These are phyloP conservation scores for Columba livia DNA, from an alignment of 2,113 vertebrate genomes.

Conservation along the genomic window DNA sequence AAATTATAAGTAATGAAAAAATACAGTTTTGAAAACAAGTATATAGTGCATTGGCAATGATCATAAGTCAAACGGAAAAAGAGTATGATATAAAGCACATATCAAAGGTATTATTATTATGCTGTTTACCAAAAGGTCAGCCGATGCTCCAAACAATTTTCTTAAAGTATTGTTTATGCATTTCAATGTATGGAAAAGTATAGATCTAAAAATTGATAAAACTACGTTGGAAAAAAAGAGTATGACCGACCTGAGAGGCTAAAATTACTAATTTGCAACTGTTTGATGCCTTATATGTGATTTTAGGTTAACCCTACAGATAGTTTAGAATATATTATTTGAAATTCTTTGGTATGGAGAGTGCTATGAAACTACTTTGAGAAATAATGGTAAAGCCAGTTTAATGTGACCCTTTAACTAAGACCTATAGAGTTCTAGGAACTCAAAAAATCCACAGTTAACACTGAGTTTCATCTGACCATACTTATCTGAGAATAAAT, in stretches of 20 bases:
- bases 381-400: conserved; percentile 8
- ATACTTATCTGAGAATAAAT: not conserved
- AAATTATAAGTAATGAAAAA: not conserved
- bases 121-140: not conserved
- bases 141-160: not conserved
- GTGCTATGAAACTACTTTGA: not conserved
- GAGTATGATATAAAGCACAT: not conserved
- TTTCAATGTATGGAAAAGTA: not conserved
- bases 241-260: not conserved
- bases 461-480: not conserved
- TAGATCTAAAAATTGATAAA: not conserved
- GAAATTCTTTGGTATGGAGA: conserved; percentile 17
- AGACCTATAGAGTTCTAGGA: not conserved
- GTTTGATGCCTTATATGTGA: not conserved
- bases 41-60: not conserved
- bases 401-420: not conserved
- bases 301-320: conserved; percentile 8
- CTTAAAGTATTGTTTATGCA: not conserved
- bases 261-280: conserved; percentile 24
- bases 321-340: conserved; percentile 12
- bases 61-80: not conserved
- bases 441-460: not conserved
- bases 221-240: not conserved
- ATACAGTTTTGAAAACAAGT: not conserved
- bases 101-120: not conserved